phyloP scores from a whole-genome alignment of 2,888 invertebrate species.

The Troides oblongomaculatus region DNA sequence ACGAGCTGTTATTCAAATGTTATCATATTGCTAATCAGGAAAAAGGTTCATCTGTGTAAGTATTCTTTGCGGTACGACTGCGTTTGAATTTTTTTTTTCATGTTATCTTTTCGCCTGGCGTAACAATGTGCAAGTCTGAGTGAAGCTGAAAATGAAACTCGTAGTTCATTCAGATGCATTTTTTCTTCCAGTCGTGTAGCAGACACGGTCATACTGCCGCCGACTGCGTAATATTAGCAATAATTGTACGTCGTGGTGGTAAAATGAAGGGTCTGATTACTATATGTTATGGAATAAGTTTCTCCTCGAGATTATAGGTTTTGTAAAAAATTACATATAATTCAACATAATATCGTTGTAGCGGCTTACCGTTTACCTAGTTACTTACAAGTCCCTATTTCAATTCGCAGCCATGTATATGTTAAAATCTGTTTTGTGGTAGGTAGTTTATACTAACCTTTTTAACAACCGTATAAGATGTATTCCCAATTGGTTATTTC shows the following conservation, averaged over 20 bases:
- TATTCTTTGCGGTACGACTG: neutral
- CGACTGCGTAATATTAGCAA: neutral
- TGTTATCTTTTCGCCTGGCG: conserved; percentile 9
- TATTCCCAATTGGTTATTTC: too few species aligned
- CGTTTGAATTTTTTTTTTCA: neutral
- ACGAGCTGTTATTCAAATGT: neutral
- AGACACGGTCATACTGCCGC: neutral
- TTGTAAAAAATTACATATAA: too few species aligned
- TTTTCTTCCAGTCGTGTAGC: conserved; percentile 6
- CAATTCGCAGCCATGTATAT: too few species aligned
- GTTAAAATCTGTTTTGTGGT: too few species aligned
- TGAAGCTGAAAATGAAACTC: conserved; percentile 7
- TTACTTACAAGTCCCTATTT: too few species aligned
- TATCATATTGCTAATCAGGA: neutral
- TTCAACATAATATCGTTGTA: too few species aligned
- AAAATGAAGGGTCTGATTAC: neutral
- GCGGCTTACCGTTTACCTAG: too few species aligned
- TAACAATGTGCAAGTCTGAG: conserved; percentile 24
- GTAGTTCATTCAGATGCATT: conserved; percentile 21
- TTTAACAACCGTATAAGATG: too few species aligned
- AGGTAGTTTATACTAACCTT: too few species aligned
- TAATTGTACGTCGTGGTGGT: neutral
- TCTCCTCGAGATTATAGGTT: neutral
- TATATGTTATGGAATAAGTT: neutral
- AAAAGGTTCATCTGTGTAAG: neutral